These are phyloP conservation scores for Hyposoter didymator DNA, from an alignment of 2,888 invertebrate genomes.

Conservation along the genomic window DNA sequence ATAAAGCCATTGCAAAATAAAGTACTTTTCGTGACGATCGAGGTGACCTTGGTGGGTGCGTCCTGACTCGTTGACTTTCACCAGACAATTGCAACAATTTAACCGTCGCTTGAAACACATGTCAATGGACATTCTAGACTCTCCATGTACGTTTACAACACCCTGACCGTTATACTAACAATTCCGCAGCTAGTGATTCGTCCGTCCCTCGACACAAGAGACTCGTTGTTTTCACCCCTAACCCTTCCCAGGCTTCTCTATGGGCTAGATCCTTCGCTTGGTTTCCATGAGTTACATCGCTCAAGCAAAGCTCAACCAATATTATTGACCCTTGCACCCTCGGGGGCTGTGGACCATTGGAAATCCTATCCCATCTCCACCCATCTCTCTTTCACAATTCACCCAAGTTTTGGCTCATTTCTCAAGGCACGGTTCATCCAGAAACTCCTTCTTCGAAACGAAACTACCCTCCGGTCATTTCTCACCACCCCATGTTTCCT, in stretches of 20 bases:
- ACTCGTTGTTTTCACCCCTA: background rate
- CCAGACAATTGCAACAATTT: constrained; percentile 5
- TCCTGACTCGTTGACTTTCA: background rate
- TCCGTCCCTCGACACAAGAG: background rate
- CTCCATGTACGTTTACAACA: background rate
- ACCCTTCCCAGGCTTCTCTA: background rate
- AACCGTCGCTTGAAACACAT: background rate
- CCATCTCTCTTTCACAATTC: background rate
- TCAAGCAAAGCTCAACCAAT: background rate
- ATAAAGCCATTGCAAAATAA: constrained; percentile 64
- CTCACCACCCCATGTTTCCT: background rate
- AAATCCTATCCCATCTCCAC: background rate
- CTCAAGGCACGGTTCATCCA: background rate
- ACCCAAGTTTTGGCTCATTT: constrained; percentile 3
- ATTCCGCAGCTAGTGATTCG: background rate
- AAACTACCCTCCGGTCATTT: background rate
- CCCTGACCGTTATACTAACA: background rate
- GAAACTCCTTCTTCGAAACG: background rate
- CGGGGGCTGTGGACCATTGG: background rate
- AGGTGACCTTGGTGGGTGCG: constrained; percentile 22
- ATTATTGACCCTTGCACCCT: background rate
- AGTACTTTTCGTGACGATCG: constrained; percentile 64
- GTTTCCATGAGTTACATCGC: background rate
- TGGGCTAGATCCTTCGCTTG: background rate
- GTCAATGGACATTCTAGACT: background rate